Evolutionary conservation across 2,797 vertebrate species (phyloP).

Genomic region (Todus mexicanus): DNA sequence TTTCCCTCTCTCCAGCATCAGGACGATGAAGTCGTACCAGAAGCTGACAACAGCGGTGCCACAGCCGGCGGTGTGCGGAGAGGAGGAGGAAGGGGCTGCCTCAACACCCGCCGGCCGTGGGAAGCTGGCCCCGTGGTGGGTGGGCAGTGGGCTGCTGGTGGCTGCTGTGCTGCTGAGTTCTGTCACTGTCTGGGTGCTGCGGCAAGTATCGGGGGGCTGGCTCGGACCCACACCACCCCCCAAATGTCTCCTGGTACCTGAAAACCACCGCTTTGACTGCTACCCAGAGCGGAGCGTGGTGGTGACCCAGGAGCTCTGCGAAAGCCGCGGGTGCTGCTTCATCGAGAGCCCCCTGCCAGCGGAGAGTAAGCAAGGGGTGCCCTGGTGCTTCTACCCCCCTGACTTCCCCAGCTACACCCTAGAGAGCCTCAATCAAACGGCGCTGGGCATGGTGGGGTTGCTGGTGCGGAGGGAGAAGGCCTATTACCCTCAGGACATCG

Average conservation of each 20-base stretch:
- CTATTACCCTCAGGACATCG: slow-evolving; percentile 84
- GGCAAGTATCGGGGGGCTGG: slow-evolving; percentile 33
- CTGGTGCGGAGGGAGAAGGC: slow-evolving; percentile 77
- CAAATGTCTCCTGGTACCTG: slow-evolving; percentile 69
- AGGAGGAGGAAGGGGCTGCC: slow-evolving; percentile 27
- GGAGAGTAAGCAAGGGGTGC: slow-evolving; percentile 65
- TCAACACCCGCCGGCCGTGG: accelerated
- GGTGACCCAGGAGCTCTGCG: slow-evolving; percentile 82
- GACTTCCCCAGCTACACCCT: slow-evolving; percentile 84
- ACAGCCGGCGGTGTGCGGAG: background rate
- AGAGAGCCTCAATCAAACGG: slow-evolving; percentile 72
- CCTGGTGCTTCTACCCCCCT: slow-evolving; percentile 88
- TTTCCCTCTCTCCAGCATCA: background rate
- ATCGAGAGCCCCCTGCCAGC: background rate
- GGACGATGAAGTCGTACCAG: slow-evolving; percentile 62
- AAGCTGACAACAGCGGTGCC: background rate
- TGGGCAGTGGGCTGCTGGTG: slow-evolving; percentile 45
- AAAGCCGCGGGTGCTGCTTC: slow-evolving; percentile 86
- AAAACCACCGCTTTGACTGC: slow-evolving; percentile 84
- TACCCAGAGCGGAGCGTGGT: slow-evolving; percentile 80
- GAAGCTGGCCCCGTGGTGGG: slow-evolving; percentile 44
- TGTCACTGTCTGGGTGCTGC: slow-evolving; percentile 57
- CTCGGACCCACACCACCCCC: background rate
- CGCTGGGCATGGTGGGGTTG: slow-evolving; percentile 73
- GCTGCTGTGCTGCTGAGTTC: slow-evolving; percentile 29